A percentile compares a stretch with the other conserved stretches of the same genome.
Evolutionary conservation across 2,113 vertebrate species (phyloP).

Genomic region (Miniopterus natalensis): DNA sequence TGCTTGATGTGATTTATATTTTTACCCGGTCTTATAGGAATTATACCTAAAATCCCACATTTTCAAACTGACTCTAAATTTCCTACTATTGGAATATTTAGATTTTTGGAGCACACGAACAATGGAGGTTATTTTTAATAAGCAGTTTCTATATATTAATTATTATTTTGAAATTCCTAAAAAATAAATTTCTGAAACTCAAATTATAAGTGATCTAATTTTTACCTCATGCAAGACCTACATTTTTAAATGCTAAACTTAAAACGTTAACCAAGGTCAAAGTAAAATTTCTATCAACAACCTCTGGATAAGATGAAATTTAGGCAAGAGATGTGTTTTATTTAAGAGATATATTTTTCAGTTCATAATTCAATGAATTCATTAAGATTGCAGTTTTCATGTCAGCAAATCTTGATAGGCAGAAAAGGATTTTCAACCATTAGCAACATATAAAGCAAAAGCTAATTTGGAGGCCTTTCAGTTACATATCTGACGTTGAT

Average conservation of each 20-base stretch:
- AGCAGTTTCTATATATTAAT: background rate
- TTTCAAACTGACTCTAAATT: background rate
- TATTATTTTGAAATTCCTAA: slow-evolving; percentile 18
- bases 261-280: slow-evolving; percentile 9
- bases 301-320: background rate
- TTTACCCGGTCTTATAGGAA: background rate
- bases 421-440: background rate
- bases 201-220: background rate
- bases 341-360: background rate
- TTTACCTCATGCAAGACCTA: background rate
- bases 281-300: slow-evolving; percentile 14
- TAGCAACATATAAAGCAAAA: background rate
- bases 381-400: background rate
- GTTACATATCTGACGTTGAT: background rate
- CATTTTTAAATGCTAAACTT: background rate
- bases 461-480: background rate
- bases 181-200: slow-evolving; percentile 25
- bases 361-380: background rate
- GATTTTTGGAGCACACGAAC: background rate
- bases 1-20: background rate
- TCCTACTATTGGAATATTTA: slow-evolving; percentile 11
- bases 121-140: slow-evolving; percentile 32
- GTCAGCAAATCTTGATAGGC: background rate
- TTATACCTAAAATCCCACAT: background rate
- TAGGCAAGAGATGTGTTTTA: background rate